These are phyloP conservation scores for Talpa occidentalis DNA, from an alignment of 2,113 vertebrate genomes.

Conservation along the genomic window DNA sequence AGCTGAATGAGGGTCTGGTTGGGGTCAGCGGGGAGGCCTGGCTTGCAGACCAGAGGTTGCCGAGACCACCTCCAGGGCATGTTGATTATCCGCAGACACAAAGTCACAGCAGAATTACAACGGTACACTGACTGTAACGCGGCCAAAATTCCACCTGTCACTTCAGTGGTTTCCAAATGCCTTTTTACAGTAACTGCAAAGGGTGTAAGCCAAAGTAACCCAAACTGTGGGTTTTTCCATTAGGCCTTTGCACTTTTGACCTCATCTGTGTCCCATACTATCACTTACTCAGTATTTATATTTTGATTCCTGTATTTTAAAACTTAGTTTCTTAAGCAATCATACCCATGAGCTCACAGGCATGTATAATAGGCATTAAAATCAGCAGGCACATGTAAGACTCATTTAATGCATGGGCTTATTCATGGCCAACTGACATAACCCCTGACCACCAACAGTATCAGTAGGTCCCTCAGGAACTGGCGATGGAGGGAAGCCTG, in stretches of 20 bases:
- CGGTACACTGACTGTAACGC: rapidly evolving
- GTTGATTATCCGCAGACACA: too few species aligned
- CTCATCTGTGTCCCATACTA: too few species aligned
- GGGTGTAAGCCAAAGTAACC: rapidly evolving
- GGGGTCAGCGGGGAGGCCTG: neutral
- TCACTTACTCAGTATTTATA: neutral
- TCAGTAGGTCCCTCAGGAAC: neutral
- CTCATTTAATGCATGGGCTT: neutral
- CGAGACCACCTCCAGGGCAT: too few species aligned
- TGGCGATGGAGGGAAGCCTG: neutral
- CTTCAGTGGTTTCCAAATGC: rapidly evolving
- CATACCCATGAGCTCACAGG: neutral
- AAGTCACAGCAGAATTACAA: too few species aligned
- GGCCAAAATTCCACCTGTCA: neutral
- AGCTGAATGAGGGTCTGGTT: neutral
- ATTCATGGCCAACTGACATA: neutral
- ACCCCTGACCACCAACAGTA: rapidly evolving
- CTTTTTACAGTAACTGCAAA: neutral
- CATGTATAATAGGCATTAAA: neutral
- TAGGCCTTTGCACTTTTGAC: neutral
- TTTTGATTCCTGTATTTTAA: neutral
- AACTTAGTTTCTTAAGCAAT: neutral
- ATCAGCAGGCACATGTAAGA: neutral
- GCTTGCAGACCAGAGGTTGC: too few species aligned
- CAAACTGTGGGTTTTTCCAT: neutral